Conservation (phyloP, 2,888 invertebrate genomes). For the Toxonevra muliebris region DNA sequence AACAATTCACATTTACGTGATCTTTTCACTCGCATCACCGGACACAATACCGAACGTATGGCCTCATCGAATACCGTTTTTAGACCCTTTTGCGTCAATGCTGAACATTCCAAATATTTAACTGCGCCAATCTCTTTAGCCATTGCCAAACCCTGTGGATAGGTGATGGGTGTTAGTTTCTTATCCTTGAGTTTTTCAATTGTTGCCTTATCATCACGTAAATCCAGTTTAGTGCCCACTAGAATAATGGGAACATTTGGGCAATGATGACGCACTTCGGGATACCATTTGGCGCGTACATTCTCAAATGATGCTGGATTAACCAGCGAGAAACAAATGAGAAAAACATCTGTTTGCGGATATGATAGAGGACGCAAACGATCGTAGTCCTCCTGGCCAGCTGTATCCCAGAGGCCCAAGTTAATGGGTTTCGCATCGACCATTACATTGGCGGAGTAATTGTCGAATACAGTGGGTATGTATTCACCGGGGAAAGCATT, state of each 20-base stretch:
- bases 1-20: conserved; percentile 52
- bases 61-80: conserved; percentile 63
- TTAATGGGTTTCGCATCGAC: conserved; percentile 63
- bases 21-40: conserved; percentile 55
- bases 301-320: conserved; percentile 63
- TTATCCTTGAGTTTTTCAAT: conserved; percentile 63
- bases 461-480: conserved; percentile 63
- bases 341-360: conserved; percentile 61
- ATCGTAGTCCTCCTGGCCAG: conserved; percentile 63
- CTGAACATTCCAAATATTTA: conserved; percentile 62
- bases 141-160: conserved; percentile 63
- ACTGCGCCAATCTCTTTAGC: conserved; percentile 63
- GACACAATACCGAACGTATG: conserved; percentile 61
- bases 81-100: conserved; percentile 60
- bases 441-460: conserved; percentile 63
- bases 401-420: conserved; percentile 62
- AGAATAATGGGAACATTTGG: conserved; percentile 62
- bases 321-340: conserved; percentile 62
- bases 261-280: conserved; percentile 63
- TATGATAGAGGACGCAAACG: conserved; percentile 60
- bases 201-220: conserved; percentile 61
- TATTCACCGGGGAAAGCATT: conserved; percentile 63
- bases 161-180: conserved; percentile 61
- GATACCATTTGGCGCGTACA: conserved; percentile 63
- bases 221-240: conserved; percentile 60